phyloP scores from a whole-genome alignment of 1,140 invertebrate species.

The Dreissena polymorpha region DNA sequence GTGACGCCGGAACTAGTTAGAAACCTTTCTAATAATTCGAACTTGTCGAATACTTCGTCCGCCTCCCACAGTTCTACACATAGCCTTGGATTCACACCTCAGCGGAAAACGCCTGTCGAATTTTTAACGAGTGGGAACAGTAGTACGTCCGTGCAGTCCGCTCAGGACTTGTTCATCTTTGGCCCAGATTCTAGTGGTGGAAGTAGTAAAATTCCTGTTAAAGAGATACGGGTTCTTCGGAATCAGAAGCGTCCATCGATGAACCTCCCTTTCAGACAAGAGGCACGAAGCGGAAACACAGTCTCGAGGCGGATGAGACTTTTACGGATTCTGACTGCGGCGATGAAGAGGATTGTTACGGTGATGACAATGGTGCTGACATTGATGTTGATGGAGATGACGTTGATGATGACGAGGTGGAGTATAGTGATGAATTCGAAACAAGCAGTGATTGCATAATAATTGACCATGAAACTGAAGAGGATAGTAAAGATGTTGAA shows the following conservation, averaged over 20 bases:
- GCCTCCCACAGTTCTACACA: slow-evolving; percentile 67
- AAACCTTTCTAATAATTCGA: slow-evolving; percentile 61
- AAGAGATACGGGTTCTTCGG: background rate
- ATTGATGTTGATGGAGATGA: background rate
- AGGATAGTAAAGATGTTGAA: background rate
- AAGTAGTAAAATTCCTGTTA: background rate
- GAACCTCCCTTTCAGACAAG: slow-evolving; percentile 40
- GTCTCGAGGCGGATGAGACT: slow-evolving; percentile 39
- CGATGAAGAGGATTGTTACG: no score
- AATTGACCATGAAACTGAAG: background rate
- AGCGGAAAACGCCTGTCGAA: slow-evolving; percentile 49
- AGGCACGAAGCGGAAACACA: slow-evolving; percentile 65
- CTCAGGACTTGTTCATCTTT: slow-evolving; percentile 32
- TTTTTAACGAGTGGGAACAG: slow-evolving; percentile 54
- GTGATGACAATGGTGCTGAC: background rate
- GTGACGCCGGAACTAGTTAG: slow-evolving; percentile 42
- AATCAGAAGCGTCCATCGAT: background rate
- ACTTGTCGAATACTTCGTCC: slow-evolving; percentile 62
- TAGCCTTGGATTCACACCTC: slow-evolving; percentile 74
- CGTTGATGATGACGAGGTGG: background rate
- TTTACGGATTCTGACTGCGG: no score
- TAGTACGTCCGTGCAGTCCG: slow-evolving; percentile 16
- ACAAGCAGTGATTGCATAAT: background rate
- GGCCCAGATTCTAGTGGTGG: background rate
- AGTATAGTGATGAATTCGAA: background rate